Percentiles rank a stretch among this genome's conserved stretches.
Conservation (phyloP, 2,113 vertebrate species). For the Grammomys surdaster region DNA sequence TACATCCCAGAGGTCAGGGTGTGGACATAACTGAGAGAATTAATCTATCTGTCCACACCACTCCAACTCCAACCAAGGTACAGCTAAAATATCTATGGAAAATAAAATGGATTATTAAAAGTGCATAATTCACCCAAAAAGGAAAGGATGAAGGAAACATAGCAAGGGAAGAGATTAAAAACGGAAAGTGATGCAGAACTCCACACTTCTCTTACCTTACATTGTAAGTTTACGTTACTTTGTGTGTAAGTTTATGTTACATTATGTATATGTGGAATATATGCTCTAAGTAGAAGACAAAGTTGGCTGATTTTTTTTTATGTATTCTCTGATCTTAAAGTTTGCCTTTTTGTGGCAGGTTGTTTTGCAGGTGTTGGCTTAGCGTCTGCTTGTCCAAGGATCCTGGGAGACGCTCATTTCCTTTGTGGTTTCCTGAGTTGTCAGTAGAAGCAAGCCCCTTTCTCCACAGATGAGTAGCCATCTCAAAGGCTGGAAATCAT, state of each 20-base stretch:
- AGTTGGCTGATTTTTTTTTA: background rate
- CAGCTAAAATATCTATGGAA: background rate
- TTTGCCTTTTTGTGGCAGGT: background rate
- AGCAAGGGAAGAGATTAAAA: background rate
- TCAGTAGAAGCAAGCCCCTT: background rate
- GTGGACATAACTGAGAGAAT: too few species aligned
- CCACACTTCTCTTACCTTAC: too few species aligned
- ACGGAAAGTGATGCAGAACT: background rate
- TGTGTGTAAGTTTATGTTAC: too few species aligned
- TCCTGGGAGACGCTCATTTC: background rate
- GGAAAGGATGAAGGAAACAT: background rate
- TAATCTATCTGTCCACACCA: background rate
- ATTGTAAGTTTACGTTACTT: too few species aligned
- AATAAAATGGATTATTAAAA: background rate
- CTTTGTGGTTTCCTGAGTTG: conserved; percentile 3
- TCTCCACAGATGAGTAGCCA: background rate
- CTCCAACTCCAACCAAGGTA: background rate
- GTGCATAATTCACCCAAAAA: background rate
- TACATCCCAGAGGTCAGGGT: background rate
- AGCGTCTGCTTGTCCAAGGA: background rate
- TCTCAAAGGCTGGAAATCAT: background rate
- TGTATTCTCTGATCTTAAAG: background rate
- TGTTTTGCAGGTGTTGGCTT: background rate
- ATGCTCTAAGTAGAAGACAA: background rate
- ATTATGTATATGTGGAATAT: too few species aligned